phyloP scores from a whole-genome alignment of 2,113 vertebrate genomes.

The Elachura formosa region DNA sequence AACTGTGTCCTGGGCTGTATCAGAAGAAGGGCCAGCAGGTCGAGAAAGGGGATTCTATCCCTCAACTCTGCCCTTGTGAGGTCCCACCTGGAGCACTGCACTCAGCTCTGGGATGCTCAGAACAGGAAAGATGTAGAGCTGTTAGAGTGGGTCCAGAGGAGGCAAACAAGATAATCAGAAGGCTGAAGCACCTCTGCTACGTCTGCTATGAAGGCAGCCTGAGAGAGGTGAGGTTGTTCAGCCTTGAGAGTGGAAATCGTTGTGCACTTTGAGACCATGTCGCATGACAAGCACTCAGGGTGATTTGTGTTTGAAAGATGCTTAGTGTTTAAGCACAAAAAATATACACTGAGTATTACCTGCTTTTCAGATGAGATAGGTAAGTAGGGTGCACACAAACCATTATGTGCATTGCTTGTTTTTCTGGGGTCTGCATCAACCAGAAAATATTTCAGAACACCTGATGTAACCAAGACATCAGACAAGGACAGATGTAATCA shows the following conservation, averaged over 20 bases:
- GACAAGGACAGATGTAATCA: neutral
- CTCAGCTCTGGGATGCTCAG: neutral
- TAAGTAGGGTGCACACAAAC: neutral
- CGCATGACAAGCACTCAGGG: neutral
- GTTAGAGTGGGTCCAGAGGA: neutral
- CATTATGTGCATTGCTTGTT: neutral
- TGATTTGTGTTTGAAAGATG: neutral
- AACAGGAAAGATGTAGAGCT: neutral
- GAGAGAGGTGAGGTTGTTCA: neutral
- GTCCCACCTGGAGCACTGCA: no score
- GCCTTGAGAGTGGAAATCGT: fast-evolving
- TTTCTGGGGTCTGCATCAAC: neutral
- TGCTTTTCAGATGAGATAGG: neutral
- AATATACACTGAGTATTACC: neutral
- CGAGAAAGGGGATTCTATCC: neutral
- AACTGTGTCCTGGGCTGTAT: neutral
- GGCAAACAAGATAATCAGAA: neutral
- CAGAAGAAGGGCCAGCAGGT: neutral
- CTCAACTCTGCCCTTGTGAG: neutral
- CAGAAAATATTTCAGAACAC: neutral
- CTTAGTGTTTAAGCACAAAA: neutral
- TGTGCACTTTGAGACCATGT: neutral
- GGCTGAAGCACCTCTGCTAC: neutral
- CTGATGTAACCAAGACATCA: neutral
- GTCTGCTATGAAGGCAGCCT: neutral